Evolutionary conservation across 1,140 invertebrate genomes (phyloP).

Genomic region (Bilobella aurantiaca): DNA sequence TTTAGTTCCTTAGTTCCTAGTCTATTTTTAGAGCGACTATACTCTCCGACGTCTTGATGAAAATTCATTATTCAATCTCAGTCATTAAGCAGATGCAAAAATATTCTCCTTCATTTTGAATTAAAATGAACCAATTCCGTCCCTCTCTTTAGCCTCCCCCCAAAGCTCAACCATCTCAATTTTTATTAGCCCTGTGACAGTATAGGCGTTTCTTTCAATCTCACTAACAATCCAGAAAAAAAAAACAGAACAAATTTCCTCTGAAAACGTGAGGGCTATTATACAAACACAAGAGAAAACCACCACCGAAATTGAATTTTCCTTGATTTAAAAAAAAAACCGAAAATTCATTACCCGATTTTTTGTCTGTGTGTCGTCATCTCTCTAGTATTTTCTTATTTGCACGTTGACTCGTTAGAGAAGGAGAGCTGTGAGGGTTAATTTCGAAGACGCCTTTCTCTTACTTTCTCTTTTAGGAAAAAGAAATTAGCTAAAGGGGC

Average conservation of each 20-base stretch:
- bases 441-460: conserved; percentile 12
- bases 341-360: conserved; percentile 33
- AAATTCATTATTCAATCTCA: conserved; percentile 30
- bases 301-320: too few species aligned
- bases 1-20: too few species aligned
- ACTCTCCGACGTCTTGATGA: conserved; percentile 31
- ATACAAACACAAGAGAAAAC: too few species aligned
- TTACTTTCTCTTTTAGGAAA: conserved; percentile 13
- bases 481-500: conserved; percentile 29
- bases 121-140: conserved; percentile 4
- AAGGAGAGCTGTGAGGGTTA: neutral
- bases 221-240: too few species aligned
- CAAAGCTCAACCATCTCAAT: too few species aligned
- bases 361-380: too few species aligned
- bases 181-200: neutral
- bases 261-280: too few species aligned
- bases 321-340: conserved; percentile 24
- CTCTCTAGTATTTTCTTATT: neutral
- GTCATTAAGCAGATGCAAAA: conserved; percentile 31
- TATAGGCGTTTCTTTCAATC: neutral
- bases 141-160: neutral
- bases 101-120: conserved; percentile 23
- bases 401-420: conserved; percentile 12
- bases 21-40: too few species aligned
- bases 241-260: too few species aligned